Base-by-base conservation (phyloP, 2,888 invertebrate genomes). In the Sturmia bella region DNA sequence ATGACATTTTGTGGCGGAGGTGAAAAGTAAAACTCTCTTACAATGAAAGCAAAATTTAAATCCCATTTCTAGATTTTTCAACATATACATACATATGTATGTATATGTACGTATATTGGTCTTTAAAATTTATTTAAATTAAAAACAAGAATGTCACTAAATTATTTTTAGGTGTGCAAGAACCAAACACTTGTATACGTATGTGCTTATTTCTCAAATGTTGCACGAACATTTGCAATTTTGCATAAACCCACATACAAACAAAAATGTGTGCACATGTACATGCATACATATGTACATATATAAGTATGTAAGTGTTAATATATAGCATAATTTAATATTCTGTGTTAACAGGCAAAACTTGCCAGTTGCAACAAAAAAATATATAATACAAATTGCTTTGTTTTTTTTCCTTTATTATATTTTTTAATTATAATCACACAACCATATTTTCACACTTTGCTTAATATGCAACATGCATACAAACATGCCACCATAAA, bases 381-480 rank as follows among this genome's bases (percentile, higher is more conserved):
- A 43, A 17, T 32, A 59, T 9, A 24, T 69, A 52, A 54, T 56
- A 64, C 72, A 63, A 27, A 39, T 43, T 52, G 12, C 48, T 57
- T 17, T 52, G 15, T 0, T 61, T 54, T n/a, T 41, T 59, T 68
- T 4, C 27, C 56, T 15, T 37, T 41, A 13, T 43, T 45, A 43
- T 32, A 43, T 52, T 73, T 68, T 76, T 69, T 74, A 70, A 73
- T 82, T 77, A 82, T 59, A 64, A 70, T 70, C 74, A 78, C 11
- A 77, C 56, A 63, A 74, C 69, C 63, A 78, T 78, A 82, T 74
- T 77, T 78, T 78, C 74, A 78, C 69, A 82, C 76, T 73, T 73
- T 77, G 45, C 56, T 73, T 81, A 73, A 77, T 73, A 64, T 77
- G 72, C 81, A 77, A 73, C 77, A 73, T 68, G 72, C 76, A 68